A percentile compares a stretch with the other conserved stretches of the same genome.
Evolutionary conservation across 2,113 vertebrate genomes (phyloP).

Genomic region (Oncorhynchus mykiss): DNA sequence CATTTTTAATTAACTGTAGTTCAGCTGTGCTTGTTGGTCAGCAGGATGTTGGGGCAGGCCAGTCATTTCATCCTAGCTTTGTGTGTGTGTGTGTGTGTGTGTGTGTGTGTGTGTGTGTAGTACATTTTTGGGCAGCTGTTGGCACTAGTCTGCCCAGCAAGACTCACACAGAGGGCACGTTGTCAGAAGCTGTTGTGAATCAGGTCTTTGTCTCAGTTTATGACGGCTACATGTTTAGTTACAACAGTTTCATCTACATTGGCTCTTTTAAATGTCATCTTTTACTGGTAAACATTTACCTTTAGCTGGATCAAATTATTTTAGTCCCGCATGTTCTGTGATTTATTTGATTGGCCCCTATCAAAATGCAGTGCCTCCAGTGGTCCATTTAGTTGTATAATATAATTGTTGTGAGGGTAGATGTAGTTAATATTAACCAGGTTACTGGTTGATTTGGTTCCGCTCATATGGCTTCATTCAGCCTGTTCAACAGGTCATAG

Average conservation of each 20-base stretch:
- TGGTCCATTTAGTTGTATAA: neutral
- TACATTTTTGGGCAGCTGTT: constrained; percentile 65
- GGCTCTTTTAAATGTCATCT: neutral
- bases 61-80: too few relatives aligned
- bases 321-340: neutral
- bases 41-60: constrained; percentile 55
- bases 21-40: constrained; percentile 13
- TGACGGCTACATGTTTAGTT: constrained; percentile 15
- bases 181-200: constrained; percentile 58
- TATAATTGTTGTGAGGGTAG: neutral
- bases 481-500: neutral
- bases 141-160: constrained; percentile 58
- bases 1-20: neutral
- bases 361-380: too few relatives aligned
- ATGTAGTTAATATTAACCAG: neutral
- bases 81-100: constrained; percentile 34
- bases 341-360: too few relatives aligned
- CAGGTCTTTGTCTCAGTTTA: constrained; percentile 60
- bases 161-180: constrained; percentile 68
- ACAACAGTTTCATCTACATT: constrained; percentile 16
- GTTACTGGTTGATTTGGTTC: neutral
- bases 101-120: constrained; percentile 2
- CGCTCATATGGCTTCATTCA: neutral
- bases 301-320: neutral
- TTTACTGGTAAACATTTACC: neutral